Base-by-base conservation (phyloP, 2,113 vertebrate species). In the Siniperca chuatsi region DNA sequence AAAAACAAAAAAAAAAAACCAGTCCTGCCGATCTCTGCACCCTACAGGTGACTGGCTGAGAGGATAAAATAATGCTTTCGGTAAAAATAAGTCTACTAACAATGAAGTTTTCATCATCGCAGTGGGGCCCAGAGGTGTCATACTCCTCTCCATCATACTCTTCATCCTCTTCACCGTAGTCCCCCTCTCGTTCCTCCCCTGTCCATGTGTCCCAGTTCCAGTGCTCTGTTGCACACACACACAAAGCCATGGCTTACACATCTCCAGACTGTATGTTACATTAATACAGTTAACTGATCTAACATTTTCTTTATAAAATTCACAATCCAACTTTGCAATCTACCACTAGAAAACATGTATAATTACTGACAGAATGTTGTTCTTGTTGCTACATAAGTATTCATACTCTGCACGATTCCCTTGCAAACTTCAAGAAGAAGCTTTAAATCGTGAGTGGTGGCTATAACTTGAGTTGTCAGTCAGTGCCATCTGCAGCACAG, bases 141-240 rank as follows among this genome's bases (percentile, higher is more conserved):
- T 69, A 68, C 25, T 68, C 85, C 18, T 87, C 83, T 6, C 87
- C 94, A 0, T 83, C 73, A 29, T 73, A 73, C 1, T 69, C 91
- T 4, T 62, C 50, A 13, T 69, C 74, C 0, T 86, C 87, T 2
- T 85, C 86, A 13, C 33, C 78, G 0, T 40, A 25, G 9, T 86
- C 83, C 1, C 93, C 95, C 0, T 87, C 80, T 18, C 8, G 71
- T 23, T 9, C 52, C 83, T 95, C 95, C 35, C 97, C 96, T 0
- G 91, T 95, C 97, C 97, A 98, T 0, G 78, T 93, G 87, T 98
- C 97, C 97, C 98, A 98, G 91, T 98, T 98, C 97, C 97, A 98
- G 44, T 95, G 95, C 15, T 95, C 97, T 98, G 92, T 6, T 8
- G 20, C 9, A 58, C 23, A 60, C 5, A 84, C 13, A 77, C 16